These are phyloP conservation scores for Mythimna vitellina DNA, from an alignment of 2,888 invertebrate species.

Conservation along the genomic window DNA sequence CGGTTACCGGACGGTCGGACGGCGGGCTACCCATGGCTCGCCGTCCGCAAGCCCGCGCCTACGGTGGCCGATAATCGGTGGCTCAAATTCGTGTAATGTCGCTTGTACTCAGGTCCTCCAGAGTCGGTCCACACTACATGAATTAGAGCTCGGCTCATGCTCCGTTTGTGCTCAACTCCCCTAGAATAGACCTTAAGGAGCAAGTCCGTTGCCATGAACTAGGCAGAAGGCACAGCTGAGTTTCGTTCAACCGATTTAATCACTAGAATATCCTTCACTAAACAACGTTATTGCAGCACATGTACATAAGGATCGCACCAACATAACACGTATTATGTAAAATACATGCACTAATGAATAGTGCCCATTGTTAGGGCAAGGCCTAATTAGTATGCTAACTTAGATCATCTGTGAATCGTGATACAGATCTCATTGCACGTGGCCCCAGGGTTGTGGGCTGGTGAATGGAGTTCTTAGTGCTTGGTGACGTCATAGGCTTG, in stretches of 20 bases:
- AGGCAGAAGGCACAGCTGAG: too few relatives aligned
- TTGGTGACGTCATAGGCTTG: constrained; percentile 16
- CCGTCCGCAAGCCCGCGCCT: too few relatives aligned
- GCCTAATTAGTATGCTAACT: constrained; percentile 61
- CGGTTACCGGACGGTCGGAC: too few relatives aligned
- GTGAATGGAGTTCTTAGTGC: constrained; percentile 22
- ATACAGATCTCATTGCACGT: constrained; percentile 48
- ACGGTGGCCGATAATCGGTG: too few relatives aligned
- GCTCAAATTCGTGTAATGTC: too few relatives aligned
- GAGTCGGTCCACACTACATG: too few relatives aligned
- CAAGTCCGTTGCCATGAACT: too few relatives aligned
- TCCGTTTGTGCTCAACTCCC: too few relatives aligned
- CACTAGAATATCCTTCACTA: constrained; percentile 9
- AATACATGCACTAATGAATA: constrained; percentile 57
- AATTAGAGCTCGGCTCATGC: too few relatives aligned
- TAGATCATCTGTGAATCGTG: constrained; percentile 38
- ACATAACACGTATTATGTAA: constrained; percentile 43
- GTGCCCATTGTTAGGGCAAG: constrained; percentile 60
- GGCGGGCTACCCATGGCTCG: too few relatives aligned
- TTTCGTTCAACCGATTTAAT: not conserved
- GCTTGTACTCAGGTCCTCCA: too few relatives aligned
- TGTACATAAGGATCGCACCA: constrained; percentile 6
- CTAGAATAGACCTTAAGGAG: too few relatives aligned
- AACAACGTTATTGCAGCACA: constrained; percentile 3
- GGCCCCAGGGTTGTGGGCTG: not conserved